Evolutionary conservation across 2,113 vertebrate species (phyloP).

Genomic region (Myotis lucifugus): DNA sequence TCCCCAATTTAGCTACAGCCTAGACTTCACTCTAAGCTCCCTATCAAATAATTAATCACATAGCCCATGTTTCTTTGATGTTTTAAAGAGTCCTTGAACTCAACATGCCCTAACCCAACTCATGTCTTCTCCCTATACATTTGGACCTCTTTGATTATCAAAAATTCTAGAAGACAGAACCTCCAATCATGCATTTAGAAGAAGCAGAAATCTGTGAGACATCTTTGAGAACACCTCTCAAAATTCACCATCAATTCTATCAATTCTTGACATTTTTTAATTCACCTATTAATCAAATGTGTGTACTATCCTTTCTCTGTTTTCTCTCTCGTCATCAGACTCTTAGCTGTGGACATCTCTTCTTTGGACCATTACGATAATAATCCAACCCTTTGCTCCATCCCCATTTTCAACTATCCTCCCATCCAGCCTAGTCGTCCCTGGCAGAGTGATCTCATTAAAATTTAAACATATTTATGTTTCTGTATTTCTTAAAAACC

Average conservation of each 20-base stretch:
- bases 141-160: background rate
- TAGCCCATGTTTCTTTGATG: background rate
- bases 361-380: background rate
- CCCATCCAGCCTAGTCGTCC: background rate
- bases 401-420: background rate
- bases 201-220: background rate
- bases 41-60: background rate
- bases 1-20: conserved; percentile 49
- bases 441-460: background rate
- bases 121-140: background rate
- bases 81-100: background rate
- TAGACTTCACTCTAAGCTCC: conserved; percentile 47
- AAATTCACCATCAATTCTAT: background rate
- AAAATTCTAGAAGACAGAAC: background rate
- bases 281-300: background rate
- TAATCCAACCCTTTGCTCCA: background rate
- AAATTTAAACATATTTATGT: background rate
- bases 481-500: background rate
- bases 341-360: background rate
- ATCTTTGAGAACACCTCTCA: background rate
- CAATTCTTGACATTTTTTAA: background rate
- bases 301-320: background rate
- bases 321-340: background rate
- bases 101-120: background rate
- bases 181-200: background rate